Evolutionary conservation across 1,140 invertebrate genomes (phyloP).

Genomic region (Aplysia californica): DNA sequence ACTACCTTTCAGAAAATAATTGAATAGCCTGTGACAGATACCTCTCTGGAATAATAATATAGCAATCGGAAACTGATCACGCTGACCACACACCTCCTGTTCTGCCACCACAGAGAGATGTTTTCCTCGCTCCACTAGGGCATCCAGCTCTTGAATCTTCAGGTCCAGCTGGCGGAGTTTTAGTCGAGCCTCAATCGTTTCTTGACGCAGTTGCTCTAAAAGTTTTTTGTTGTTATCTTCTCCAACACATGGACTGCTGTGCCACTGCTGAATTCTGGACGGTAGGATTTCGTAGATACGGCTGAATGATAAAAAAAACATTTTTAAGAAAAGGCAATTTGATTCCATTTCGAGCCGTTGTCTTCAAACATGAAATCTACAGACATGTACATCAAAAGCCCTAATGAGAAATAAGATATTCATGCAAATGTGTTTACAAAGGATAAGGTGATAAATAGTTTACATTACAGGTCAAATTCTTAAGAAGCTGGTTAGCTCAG

Average conservation of each 20-base stretch:
- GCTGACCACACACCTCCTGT: constrained; percentile 55
- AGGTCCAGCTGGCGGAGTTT: constrained; percentile 69
- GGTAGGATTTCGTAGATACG: constrained; percentile 80
- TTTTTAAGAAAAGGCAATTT: no score
- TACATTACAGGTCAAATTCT: no score
- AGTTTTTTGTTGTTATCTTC: constrained; percentile 87
- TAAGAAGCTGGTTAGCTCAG: no score
- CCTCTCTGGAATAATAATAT: not conserved
- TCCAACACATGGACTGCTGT: constrained; percentile 86
- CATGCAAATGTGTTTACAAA: no score
- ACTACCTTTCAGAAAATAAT: no score
- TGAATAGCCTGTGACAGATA: not conserved
- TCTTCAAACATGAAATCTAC: no score
- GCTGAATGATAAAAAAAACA: constrained; percentile 53
- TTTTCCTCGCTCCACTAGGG: constrained; percentile 82
- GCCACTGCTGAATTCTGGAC: constrained; percentile 94
- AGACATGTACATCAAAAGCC: no score
- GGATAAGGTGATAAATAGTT: no score
- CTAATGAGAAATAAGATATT: no score
- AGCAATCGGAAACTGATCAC: no score
- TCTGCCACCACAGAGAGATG: constrained; percentile 74
- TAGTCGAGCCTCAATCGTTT: constrained; percentile 80
- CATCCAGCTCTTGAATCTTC: constrained; percentile 78
- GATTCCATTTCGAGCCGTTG: no score
- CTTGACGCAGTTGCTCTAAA: constrained; percentile 83